Conservation (phyloP, 2,888 invertebrate species). For the Coelopa pilipes region DNA sequence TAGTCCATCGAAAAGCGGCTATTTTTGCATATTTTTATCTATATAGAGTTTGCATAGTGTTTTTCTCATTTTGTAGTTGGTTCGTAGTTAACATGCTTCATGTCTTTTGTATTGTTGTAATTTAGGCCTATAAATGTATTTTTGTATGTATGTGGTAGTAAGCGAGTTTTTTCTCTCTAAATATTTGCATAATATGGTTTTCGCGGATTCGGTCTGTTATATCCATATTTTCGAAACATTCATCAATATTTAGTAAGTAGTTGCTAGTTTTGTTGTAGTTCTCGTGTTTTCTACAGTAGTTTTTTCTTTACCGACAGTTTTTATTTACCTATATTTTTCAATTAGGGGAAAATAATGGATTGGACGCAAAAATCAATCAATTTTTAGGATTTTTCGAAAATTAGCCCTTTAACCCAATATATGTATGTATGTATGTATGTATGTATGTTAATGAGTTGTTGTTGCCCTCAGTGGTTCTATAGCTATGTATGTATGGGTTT, state of each 20-base stretch:
- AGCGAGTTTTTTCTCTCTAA: not conserved
- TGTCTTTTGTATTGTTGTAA: not conserved
- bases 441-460: not conserved
- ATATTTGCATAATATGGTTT: not conserved
- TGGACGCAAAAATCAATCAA: slow-evolving; percentile 44
- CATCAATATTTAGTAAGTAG: too few relatives aligned
- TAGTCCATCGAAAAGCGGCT: not conserved
- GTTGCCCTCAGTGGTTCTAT: slow-evolving; percentile 13
- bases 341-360: slow-evolving; percentile 13
- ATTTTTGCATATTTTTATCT: not conserved
- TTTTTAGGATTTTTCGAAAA: slow-evolving; percentile 28
- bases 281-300: not conserved
- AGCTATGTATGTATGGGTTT: slow-evolving; percentile 3
- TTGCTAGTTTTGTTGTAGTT: too few relatives aligned
- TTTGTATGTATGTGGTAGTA: slow-evolving; percentile 2
- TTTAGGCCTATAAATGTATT: not conserved
- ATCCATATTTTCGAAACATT: too few relatives aligned
- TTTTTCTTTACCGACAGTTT: not conserved
- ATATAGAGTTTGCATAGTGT: slow-evolving; percentile 4
- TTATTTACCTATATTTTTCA: slow-evolving; percentile 18
- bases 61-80: slow-evolving; percentile 11
- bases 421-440: too few relatives aligned
- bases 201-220: not conserved
- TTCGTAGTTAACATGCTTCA: not conserved
- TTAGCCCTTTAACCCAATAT: slow-evolving; percentile 27